A percentile compares a stretch with the other conserved stretches of the same genome.
These are phyloP conservation scores for Hirundichthys speculiger DNA, from an alignment of 2,113 vertebrate species.

Conservation along the genomic window DNA sequence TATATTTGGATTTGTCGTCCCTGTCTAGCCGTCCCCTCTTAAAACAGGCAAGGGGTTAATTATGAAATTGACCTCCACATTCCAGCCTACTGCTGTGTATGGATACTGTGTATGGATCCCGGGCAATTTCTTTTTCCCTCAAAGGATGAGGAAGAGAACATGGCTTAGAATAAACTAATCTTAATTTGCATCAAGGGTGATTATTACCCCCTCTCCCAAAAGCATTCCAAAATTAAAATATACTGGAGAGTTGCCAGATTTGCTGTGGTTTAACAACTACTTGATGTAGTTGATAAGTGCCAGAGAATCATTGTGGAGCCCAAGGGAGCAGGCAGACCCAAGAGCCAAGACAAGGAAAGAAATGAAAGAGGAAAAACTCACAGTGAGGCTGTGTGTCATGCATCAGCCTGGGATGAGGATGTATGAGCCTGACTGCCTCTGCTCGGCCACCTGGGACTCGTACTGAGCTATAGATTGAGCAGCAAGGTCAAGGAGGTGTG, in stretches of 20 bases:
- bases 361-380: background rate
- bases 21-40: too few species aligned
- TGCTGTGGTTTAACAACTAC: constrained; percentile 8
- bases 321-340: background rate
- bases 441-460: constrained; percentile 33
- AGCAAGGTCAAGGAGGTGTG: constrained; percentile 68
- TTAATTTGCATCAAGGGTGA: constrained; percentile 75
- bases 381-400: background rate
- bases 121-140: constrained; percentile 16
- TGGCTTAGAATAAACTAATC: constrained; percentile 41
- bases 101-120: constrained; percentile 28
- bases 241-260: background rate
- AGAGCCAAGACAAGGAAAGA: background rate
- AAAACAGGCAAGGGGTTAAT: constrained; percentile 60
- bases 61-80: constrained; percentile 59
- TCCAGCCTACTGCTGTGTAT: constrained; percentile 35
- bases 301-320: background rate
- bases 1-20: too few species aligned
- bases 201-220: constrained; percentile 9
- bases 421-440: constrained; percentile 25
- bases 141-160: too few species aligned
- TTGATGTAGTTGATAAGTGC: constrained; percentile 2
- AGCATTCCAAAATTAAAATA: constrained; percentile 16
- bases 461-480: constrained; percentile 43
- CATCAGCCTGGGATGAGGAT: constrained; percentile 34